Base-by-base conservation (phyloP, 2,797 vertebrate species). In the Takifugu ocellatus region DNA sequence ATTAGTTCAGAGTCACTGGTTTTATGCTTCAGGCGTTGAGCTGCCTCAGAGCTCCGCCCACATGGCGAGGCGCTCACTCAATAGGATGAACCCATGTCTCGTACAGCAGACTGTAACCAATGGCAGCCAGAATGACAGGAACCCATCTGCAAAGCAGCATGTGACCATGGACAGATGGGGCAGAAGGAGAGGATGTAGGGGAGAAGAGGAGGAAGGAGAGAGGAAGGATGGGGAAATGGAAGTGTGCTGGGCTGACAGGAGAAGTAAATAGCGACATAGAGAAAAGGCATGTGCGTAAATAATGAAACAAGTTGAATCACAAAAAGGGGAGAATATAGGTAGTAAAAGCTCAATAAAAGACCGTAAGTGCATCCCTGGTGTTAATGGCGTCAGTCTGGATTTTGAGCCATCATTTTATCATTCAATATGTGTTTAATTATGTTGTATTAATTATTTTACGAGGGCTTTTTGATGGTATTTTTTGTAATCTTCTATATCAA, bases 1-100 rank as follows among this genome's bases (percentile, higher is more conserved):
- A 90, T 92, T 90, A 90, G 80, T 88, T 89, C 84, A 82, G 68
- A 83, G 66, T 89, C 84, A 69, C 61, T 83, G 79, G 63, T 65
- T 86, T 78, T 77, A 56, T 70, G 81, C 86, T 84, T 11, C 59
- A 47, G 86, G 89, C 76, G 39, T 79, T 71, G 51, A 55, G 77
- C 72, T 78, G 73, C 70, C 45, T 76, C 47, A 26, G 42, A 61
- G 55, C 12, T 75, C 75, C 69, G 5, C 84, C 87, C 69, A 56
- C 48, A 53, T 5, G 36, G 49, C 33, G 16, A 49, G 39, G 49
- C 63, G 31, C 6, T 27, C 2, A 0, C 6, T 25, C n/a, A 9
- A 84, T 86, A 89, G 90, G 86, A 49, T 9, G 10, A 31, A 72
- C 14, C 16, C 31, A 6, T 53, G 68, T 39, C 69, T 70, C 62